phyloP scores from a whole-genome alignment of 2,888 invertebrate species.

The Nomada ferruginata region DNA sequence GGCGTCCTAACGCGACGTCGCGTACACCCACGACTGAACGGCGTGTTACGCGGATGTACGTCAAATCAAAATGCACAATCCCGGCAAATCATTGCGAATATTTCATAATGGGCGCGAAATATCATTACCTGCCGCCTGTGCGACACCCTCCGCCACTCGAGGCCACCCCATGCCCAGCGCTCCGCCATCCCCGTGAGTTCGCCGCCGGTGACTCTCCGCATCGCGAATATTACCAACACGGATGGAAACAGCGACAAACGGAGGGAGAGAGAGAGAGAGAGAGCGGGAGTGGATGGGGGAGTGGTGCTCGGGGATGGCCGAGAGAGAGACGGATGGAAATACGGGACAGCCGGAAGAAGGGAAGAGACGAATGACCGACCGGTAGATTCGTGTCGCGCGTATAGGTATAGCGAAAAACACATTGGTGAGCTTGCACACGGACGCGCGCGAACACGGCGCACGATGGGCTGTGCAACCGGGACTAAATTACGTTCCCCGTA shows the following conservation, averaged over 20 bases:
- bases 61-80: conserved; percentile 83
- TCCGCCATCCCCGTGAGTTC: conserved; percentile 64
- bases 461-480: conserved; percentile 74
- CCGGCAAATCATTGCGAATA: conserved; percentile 83
- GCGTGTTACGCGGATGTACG: conserved; percentile 71
- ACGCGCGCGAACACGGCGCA: conserved; percentile 56
- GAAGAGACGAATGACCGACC: conserved; percentile 31
- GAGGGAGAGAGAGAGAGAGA: not conserved
- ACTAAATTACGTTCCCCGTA: conserved; percentile 82
- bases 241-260: conserved; percentile 32
- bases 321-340: conserved; percentile 33
- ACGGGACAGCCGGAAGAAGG: conserved; percentile 25
- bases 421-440: conserved; percentile 62
- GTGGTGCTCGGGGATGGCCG: conserved; percentile 10
- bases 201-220: conserved; percentile 63
- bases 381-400: conserved; percentile 73
- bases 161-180: conserved; percentile 40
- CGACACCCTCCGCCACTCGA: conserved; percentile 57
- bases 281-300: conserved; percentile 18
- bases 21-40: conserved; percentile 1
- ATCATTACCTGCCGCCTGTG: conserved; percentile 79
- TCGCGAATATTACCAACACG: conserved; percentile 55
- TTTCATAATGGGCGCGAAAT: conserved; percentile 83
- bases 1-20: conserved; percentile 23
- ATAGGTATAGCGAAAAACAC: conserved; percentile 58